Conservation (phyloP, 2,888 invertebrate genomes). For the Volucella bombylans region DNA sequence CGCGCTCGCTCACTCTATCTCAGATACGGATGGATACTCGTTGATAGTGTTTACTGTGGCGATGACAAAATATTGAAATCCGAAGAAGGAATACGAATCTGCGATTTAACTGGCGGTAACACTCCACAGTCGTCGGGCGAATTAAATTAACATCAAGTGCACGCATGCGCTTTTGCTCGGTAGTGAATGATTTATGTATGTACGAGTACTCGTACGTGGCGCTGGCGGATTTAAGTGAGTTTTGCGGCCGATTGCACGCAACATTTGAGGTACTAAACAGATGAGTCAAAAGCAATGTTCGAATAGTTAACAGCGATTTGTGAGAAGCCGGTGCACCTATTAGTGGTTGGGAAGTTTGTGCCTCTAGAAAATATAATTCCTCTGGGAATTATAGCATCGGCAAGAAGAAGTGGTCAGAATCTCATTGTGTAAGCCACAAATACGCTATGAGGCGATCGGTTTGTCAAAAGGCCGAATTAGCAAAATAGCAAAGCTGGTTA, state of each 20-base stretch:
- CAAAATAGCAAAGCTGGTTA: too few species aligned
- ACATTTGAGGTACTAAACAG: not conserved
- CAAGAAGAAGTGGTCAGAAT: too few species aligned
- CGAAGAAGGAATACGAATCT: conserved; percentile 42
- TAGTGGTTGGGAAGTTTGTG: too few species aligned
- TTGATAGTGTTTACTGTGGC: conserved; percentile 31
- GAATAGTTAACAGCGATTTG: too few species aligned
- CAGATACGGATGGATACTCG: not conserved
- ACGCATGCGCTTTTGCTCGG: conserved; percentile 45
- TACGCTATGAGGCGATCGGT: too few species aligned
- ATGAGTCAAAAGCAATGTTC: conserved; percentile 21
- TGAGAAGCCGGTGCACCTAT: too few species aligned
- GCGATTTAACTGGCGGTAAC: conserved; percentile 62
- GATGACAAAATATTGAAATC: conserved; percentile 72
- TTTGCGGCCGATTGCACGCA: conserved; percentile 38
- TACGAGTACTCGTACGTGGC: not conserved
- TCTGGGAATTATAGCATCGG: too few species aligned
- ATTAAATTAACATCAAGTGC: conserved; percentile 71
- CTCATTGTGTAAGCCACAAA: too few species aligned
- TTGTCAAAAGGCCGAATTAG: too few species aligned
- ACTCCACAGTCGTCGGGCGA: conserved; percentile 45
- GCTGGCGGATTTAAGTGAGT: not conserved
- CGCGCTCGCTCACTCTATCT: not conserved
- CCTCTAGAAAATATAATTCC: too few species aligned
- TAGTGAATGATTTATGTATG: conserved; percentile 46